Evolutionary conservation across 1,140 invertebrate species (phyloP), one percentile per base, ranked within the genome.

Genomic region (Drosophila lini): DNA sequence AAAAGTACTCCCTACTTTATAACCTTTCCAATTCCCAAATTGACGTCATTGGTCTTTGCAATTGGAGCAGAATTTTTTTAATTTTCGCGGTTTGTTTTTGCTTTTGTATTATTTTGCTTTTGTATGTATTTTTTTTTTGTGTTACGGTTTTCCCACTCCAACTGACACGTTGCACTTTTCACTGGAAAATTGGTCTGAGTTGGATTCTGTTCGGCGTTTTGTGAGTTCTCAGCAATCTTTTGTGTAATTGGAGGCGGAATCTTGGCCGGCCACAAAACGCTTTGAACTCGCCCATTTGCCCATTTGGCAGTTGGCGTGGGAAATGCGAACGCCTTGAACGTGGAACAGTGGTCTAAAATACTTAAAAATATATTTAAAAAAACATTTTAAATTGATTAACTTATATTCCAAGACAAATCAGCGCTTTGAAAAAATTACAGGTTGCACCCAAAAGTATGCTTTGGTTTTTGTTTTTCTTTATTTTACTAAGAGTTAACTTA

Each of bases 161-260:
- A 44, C 71, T 50, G 83, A 74, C 85, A 86, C 83, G 79, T 77
- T 73, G 75, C 83, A 79, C 62, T 80, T 86, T 86, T 86, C 76
- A 41, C 36, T 62, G 63, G 62, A 77, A 76, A 68, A 60, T 55
- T 71, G 44, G 52, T 58, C 40, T 34, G 61, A 48, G 25, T 74
- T 40, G 40, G 67, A 74, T 60, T 73, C 65, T 71, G 53, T 71
- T 60, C n/a, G 45, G 57, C 31, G 41, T 56, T 56, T 74, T 60
- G 53, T 76, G 61, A 77, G 76, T 88, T 86, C 83, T 86, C 83
- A 86, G 83, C 83, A 77, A 80, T 86, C 80, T 80, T 80, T 88
- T 81, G 76, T 88, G 83, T 86, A 86, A 86, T 86, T 82, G 65
- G 82, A 86, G 86, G 79, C 82, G 68, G 76, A 67, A 65, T 80